Conservation (phyloP, 2,113 vertebrate genomes). For the Symphodus melops region DNA sequence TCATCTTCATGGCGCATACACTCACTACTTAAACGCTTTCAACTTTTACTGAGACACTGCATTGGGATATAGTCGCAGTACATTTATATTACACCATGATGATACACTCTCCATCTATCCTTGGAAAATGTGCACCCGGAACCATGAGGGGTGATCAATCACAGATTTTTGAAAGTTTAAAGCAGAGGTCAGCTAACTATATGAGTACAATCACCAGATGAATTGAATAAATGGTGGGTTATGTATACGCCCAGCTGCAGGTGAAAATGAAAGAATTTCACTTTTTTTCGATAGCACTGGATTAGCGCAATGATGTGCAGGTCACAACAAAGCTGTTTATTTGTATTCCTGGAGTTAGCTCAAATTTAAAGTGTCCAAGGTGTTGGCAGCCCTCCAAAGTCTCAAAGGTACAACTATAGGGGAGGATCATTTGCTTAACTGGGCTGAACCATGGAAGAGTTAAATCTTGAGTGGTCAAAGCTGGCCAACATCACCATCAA, state of each 20-base stretch:
- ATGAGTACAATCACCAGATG: slow-evolving; percentile 12
- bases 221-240: slow-evolving; percentile 13
- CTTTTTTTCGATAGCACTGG: slow-evolving; percentile 45
- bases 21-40: no score
- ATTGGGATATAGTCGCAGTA: no score
- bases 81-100: no score
- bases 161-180: no score
- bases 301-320: slow-evolving; percentile 48
- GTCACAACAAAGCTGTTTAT: slow-evolving; percentile 43
- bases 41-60: no score
- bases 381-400: slow-evolving; percentile 24
- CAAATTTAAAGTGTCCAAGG: slow-evolving; percentile 33
- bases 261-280: slow-evolving; percentile 26
- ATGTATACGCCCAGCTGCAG: slow-evolving; percentile 12
- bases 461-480: slow-evolving; percentile 32
- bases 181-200: no score
- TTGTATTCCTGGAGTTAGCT: no score
- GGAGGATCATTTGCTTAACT: slow-evolving; percentile 30
- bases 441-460: slow-evolving; percentile 32
- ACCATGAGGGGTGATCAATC: no score
- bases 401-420: slow-evolving; percentile 23
- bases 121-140: no score
- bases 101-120: no score
- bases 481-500: slow-evolving; percentile 28
- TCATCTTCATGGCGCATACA: no score